Base-by-base conservation (phyloP, 2,888 invertebrate genomes). In the Eupeodes luniger region DNA sequence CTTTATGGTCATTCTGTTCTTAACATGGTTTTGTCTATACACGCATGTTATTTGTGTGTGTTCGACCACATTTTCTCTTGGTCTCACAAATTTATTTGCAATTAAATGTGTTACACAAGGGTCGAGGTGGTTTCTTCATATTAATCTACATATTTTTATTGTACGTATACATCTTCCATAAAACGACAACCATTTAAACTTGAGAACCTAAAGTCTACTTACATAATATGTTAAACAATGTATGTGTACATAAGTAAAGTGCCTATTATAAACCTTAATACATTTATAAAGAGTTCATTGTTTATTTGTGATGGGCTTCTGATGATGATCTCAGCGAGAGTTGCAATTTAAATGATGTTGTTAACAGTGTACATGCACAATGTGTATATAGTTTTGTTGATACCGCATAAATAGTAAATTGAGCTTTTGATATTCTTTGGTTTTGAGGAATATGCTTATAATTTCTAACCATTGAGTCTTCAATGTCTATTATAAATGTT, bases 391-490 rank as follows among this genome's bases (percentile, higher is more conserved):
- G 19, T 47, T 11, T 44, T 51, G 27, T 14, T 16, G 53, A 51
- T 47, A 40, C 40, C 40, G 6, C 67, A 57, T 14, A 57, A 72
- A 19, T 34, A 78, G 67, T 47, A 62, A 55, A 84, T 76, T 75
- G 62, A 75, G 80, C 80, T 75, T 19, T 62, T 59, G 47, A 72
- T 70, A 76, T 80, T 81, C 70, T 70, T 80, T 47, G 70, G 69
- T 70, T 69, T 66, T 70, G 34, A 70, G 64, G 70, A 61, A 84
- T 69, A 84, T 80, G 79, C 75, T 75, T 80, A 84, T 84, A 67
- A 55, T 7, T 11, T 55, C 34, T 27, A 3, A 27, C 27, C 3
- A 27, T 27, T 27, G 27, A 27, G 27, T 27, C 27, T 27, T 27
- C 27, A 27, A 27, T 27, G 27, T 27, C 27, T 27, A 27, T 27